Evolutionary conservation across 2,888 invertebrate species (phyloP), one percentile per base, ranked within the genome.

Genomic region (Volucella zonaria): DNA sequence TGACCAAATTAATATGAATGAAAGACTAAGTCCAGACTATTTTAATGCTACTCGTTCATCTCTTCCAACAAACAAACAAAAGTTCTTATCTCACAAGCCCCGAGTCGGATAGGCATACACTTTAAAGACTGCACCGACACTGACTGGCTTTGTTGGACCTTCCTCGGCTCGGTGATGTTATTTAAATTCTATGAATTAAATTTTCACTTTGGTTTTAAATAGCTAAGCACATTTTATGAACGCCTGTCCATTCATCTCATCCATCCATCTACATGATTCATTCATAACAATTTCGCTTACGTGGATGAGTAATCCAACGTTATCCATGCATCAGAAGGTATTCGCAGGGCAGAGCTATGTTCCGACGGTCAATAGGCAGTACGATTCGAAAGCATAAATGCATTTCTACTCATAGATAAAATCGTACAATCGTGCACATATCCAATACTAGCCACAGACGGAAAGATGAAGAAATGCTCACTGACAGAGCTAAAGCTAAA

Each of bases 151-250:
- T 2, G 12, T 42, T 11, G 31, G 31, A 6, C 42, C 6, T 9
- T n/a, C 23, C n/a, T 45, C 68, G 51, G 45, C 23, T 62, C 45
- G 10, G 73, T 56, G 12, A 64, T 58, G 64, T 71, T 78, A 78
- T 78, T 78, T 70, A 54, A 71, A 76, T 79, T 70, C 67, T 51
- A 23, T 64, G 74, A 79, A 80, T 83, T 79, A 70, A 70, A 59
- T 83, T 83, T 83, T 66, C 79, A 79, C 80, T 83, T 70, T 79
- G 79, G 59, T 80, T 79, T 70, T 80, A 75, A 83, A 83, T 83
- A 71, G 74, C 70, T 75, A 75, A 75, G 74, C 79, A 70, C 74
- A 83, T 79, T 83, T 80, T 70, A 83, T 66, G 70, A 79, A 54
- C 70, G 74, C 59, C 61, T 62, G 49, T 64, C 74, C 70, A 80